Evolutionary conservation across 2,797 vertebrate genomes (phyloP), one percentile per base, ranked within the genome.

Genomic region (Mus spretus): DNA sequence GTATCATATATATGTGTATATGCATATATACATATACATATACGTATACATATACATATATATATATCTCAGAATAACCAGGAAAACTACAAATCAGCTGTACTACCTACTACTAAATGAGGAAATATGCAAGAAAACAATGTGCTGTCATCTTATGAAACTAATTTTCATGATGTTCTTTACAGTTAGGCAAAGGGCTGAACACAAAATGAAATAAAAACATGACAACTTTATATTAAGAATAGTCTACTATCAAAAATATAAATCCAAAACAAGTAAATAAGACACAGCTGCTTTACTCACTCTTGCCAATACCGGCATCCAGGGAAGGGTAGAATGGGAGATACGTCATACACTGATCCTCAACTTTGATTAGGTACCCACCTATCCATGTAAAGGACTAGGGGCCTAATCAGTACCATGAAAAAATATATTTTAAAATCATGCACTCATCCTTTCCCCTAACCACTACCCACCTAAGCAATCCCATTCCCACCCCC

Each of bases 211-310:
- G n/a, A 91, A 94, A 67, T 74, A 82, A 96, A 85, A 53, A 93
- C 74, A 95, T 72, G 7, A 83, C 90, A 92, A 55, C 47, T 77
- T 82, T 93, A 85, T 57, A 90, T 72, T 91, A 95, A 92, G 82
- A 91, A 83, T 80, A 93, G n/a, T 70, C 44, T 72, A 53, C 37
- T 92, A 79, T n/a, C 87, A 72, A 89, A 97, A 96, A 96, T 34
- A 96, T 22, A 92, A 85, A 93, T 34, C 24, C 47, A 44, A 96
- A 96, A 92, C 61, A 90, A 95, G 72, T 91, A 57, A 91, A 83
- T 37, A 87, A 79, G 15, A 89, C 2, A n/a, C 17, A 95, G 70
- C 75, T 96, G 89, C 70, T 81, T 92, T 93, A 89, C 10, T 91
- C 28, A 61, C 67, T 59, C n/a, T n/a, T 79, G 87, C 92, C 93